Conservation (phyloP, 2,888 invertebrate species). For the Eupeodes latifasciatus region DNA sequence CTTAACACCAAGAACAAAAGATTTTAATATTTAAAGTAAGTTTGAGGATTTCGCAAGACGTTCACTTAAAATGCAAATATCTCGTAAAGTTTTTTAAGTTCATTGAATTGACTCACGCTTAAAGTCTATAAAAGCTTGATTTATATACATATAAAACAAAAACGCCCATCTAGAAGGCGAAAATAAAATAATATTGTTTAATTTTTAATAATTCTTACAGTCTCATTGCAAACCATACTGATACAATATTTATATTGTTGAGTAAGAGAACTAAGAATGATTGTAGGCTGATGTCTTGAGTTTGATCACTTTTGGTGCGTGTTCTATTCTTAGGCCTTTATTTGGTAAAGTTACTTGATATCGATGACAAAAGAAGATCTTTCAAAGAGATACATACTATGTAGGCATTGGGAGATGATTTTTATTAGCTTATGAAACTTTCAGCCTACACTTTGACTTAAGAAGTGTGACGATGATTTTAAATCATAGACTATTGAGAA, state of each 20-base stretch:
- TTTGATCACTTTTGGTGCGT: slow-evolving; percentile 13
- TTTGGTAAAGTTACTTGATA: slow-evolving; percentile 10
- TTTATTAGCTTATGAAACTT: not conserved
- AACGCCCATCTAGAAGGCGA: not conserved
- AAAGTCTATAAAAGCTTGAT: not conserved
- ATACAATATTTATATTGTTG: not conserved
- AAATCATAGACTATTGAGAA: too few species aligned
- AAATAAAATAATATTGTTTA: not conserved
- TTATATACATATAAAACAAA: not conserved
- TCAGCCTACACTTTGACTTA: not conserved
- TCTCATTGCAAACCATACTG: not conserved
- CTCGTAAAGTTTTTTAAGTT: not conserved
- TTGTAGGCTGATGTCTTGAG: slow-evolving; percentile 1
- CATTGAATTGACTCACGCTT: not conserved
- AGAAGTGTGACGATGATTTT: too few species aligned
- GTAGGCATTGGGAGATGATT: slow-evolving; percentile 4
- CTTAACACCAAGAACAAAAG: not conserved
- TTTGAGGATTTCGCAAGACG: not conserved
- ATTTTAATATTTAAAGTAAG: not conserved
- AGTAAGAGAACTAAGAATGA: slow-evolving; percentile 8
- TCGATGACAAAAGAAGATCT: slow-evolving; percentile 27
- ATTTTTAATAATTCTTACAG: too few species aligned
- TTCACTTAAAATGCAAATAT: not conserved
- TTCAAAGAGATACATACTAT: not conserved
- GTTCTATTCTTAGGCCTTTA: slow-evolving; percentile 31